Base-by-base conservation (phyloP, 2,888 invertebrate species). In the Acanthosepion lycidas region DNA sequence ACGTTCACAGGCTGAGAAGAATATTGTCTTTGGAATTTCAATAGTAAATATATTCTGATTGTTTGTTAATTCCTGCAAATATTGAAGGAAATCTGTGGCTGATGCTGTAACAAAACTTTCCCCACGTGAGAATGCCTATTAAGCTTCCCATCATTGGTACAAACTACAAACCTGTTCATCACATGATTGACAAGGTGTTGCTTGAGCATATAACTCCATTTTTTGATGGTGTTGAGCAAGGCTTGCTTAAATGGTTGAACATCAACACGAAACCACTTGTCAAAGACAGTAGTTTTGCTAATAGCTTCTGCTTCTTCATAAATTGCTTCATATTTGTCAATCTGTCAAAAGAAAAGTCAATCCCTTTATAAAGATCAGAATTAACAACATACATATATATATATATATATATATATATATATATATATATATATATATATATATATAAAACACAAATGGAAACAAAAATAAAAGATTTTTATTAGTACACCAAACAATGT, bases 161-260 rank as follows among this genome's bases (percentile, higher is more conserved):
- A 92, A 20, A 64, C 6, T 91, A 94, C 95, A 28, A 97, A 98
- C 98, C 98, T 98, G 96, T 98, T 98, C 94, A 98, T 98, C 0
- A 99, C 99, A 95, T 98, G 98, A 97, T 99, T 98, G 33, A 99
- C 99, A 95, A 99, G 98, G 98, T 99, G 99, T 96, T 99, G 98
- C 97, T 99, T 99, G 97, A 99, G 99, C 99, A 99, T 99, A 96
- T 98, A 98, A 33, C 99, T 99, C 99, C 99, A 99, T 97, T 99
- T 98, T 96, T 99, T 98, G 92, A 99, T 98, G 4, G 98, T 98
- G 97, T 99, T 99, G 18, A 99, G 98, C 33, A 99, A 98, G n/a
- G 99, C 98, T 97, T 99, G 99, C 95, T 99, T 98, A 97, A 99
- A 99, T 42, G 99, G 99, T 96, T 98, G 98, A 48, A 99, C 98